Percentiles rank a stretch among this genome's conserved stretches.
Evolutionary conservation across 2,797 vertebrate species (phyloP).

Genomic region (Cuniculus paca): DNA sequence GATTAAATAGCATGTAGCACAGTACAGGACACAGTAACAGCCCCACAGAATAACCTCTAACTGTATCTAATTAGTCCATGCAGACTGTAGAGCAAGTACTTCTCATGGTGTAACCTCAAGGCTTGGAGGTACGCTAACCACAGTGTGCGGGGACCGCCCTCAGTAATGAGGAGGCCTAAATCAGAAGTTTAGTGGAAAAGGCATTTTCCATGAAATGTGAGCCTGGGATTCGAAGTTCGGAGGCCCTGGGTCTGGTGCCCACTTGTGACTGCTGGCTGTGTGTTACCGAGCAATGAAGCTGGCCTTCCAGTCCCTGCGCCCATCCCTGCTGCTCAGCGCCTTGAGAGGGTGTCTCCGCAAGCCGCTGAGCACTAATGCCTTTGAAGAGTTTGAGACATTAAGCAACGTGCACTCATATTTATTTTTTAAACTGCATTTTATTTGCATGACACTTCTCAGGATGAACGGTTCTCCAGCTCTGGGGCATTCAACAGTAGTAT

Average conservation of each 20-base stretch:
- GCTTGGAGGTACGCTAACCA: not conserved
- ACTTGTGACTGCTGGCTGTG: not conserved
- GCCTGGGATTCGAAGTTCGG: constrained; percentile 27
- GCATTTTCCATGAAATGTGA: not conserved
- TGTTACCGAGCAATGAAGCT: not conserved
- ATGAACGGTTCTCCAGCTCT: not conserved
- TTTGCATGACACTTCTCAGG: constrained; percentile 63
- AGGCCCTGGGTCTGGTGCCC: not conserved
- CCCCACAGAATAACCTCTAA: not conserved
- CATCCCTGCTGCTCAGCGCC: not conserved
- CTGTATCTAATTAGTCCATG: not conserved
- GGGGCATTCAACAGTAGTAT: not conserved
- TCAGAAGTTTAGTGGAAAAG: constrained; percentile 13
- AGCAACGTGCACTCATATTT: constrained; percentile 57
- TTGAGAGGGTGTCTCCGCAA: not conserved
- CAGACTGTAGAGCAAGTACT: not conserved
- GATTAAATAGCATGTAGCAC: not conserved
- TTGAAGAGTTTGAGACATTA: constrained; percentile 47
- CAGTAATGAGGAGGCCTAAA: constrained; percentile 2
- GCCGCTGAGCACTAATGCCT: not conserved
- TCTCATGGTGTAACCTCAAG: not conserved
- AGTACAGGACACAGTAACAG: not conserved
- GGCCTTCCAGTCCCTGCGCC: not conserved
- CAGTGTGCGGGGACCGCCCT: constrained; percentile 34
- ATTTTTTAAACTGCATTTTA: constrained; percentile 55